Evolutionary conservation across 2,888 invertebrate species (phyloP).

Genomic region (Ditylenchus weischeri): DNA sequence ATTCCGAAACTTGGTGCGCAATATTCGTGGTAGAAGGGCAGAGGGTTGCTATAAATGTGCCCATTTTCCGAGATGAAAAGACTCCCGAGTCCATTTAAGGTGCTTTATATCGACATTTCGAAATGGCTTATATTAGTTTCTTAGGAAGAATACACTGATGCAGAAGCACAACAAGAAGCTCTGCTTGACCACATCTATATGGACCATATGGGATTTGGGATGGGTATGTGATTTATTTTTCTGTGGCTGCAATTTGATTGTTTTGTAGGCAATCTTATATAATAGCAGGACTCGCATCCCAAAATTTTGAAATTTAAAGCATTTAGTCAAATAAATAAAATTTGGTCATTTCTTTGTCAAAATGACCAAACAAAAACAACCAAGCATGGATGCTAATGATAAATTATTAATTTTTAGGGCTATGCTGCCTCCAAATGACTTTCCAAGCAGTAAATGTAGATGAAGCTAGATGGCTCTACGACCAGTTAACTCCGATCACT

Average conservation of each 20-base stretch:
- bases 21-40: constrained; percentile 85
- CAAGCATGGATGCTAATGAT: too few species aligned
- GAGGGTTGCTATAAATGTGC: constrained; percentile 92
- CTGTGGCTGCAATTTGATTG: not conserved
- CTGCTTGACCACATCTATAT: constrained; percentile 88
- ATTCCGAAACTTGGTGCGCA: constrained; percentile 76
- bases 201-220: constrained; percentile 99
- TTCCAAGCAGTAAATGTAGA: constrained; percentile 88
- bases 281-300: too few species aligned
- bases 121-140: constrained; percentile 61
- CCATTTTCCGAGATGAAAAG: constrained; percentile 79
- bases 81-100: constrained; percentile 71
- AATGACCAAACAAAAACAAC: too few species aligned
- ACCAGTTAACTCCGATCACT: constrained; percentile 91
- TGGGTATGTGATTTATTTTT: constrained; percentile 75
- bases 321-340: too few species aligned
- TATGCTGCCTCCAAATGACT: constrained; percentile 60
- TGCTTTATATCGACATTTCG: constrained; percentile 1
- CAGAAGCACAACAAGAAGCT: constrained; percentile 66
- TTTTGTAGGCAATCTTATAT: too few species aligned
- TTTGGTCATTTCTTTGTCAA: too few species aligned
- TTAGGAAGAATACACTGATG: constrained; percentile 65
- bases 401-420: constrained; percentile 15
- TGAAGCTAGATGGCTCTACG: constrained; percentile 91
- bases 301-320: too few species aligned